Percentiles rank a stretch among this genome's conserved stretches.
These are phyloP conservation scores for Orchesella flavescens DNA, from an alignment of 2,888 invertebrate species.

Conservation along the genomic window DNA sequence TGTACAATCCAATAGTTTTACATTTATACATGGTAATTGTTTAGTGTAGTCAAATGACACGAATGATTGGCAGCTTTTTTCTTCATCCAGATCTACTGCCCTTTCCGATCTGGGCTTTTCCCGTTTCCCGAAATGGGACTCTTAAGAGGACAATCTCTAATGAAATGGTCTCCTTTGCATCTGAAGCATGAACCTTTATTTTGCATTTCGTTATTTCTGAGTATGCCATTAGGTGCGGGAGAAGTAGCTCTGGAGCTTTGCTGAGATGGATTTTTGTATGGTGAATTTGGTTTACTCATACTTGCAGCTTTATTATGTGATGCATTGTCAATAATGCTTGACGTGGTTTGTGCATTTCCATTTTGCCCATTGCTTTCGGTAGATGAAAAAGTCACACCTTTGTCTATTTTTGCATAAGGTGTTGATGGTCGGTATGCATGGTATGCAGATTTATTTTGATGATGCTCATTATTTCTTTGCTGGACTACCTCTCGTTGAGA, in stretches of 20 bases:
- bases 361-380: too few relatives aligned
- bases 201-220: neutral
- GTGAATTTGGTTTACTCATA: neutral
- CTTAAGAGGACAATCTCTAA: conserved; percentile 1
- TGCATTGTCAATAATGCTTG: neutral
- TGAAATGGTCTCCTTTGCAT: conserved; percentile 12
- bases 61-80: neutral
- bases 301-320: neutral
- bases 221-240: neutral
- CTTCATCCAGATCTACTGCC: neutral
- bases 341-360: neutral
- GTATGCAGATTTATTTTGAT: neutral
- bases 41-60: neutral
- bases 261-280: neutral
- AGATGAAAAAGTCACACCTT: neutral
- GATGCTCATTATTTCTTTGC: neutral
- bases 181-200: neutral
- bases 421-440: neutral
- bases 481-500: neutral
- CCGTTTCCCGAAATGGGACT: conserved; percentile 4
- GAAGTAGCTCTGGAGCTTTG: neutral
- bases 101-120: neutral
- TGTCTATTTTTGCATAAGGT: neutral
- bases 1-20: neutral
- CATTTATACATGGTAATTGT: conserved; percentile 3